Evolutionary conservation across 2,113 vertebrate species (phyloP), one percentile per base, ranked within the genome.

Genomic region (Labeo rohita): DNA sequence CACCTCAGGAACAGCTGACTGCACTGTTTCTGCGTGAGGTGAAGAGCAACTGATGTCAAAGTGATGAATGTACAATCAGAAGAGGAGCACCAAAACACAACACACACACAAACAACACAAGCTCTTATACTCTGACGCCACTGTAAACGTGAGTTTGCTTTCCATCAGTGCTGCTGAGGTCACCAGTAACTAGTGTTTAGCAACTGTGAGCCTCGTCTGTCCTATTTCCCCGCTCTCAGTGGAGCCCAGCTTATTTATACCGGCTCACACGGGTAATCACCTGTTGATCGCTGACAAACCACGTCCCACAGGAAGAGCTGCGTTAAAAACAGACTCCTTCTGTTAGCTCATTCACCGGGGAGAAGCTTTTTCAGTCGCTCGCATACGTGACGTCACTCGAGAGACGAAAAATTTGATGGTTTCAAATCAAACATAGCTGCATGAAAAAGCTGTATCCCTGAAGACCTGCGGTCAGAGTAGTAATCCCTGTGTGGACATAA

Each of bases 11-110:
- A 93, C 92, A 93, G 94, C 94, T 95, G 94, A 95, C 95, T 93
- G 93, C 93, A 93, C 93, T 93, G 93, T 95, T 95, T 95, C 93
- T 93, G 92, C 90, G 90, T 92, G 56, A 23, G 49, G 92, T 91
- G 93, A 93, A 94, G 94, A 93, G 93, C 93, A 93, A 92, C 93
- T 91, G 49, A 91, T 94, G 94, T 95, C 95, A 95, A 91, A 93
- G 94, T 95, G 94, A 95, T 94, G 92, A 95, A 95, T 94, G 94
- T 93, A 92, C 91, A 91, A 92, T 93, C 91, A 93, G 83, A 90
- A 88, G 89, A 90, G 90, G 90, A 90, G 92, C 90, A 92, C 91
- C 89, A 92, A 91, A 91, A 92, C 92, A 92, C 80, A 18, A 85
- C 88, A 87, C 87, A 74, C 84, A 86, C 86, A 50, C 77, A 21